These are phyloP conservation scores for Lycaon pictus DNA, from an alignment of 2,113 vertebrate species.

Conservation along the genomic window DNA sequence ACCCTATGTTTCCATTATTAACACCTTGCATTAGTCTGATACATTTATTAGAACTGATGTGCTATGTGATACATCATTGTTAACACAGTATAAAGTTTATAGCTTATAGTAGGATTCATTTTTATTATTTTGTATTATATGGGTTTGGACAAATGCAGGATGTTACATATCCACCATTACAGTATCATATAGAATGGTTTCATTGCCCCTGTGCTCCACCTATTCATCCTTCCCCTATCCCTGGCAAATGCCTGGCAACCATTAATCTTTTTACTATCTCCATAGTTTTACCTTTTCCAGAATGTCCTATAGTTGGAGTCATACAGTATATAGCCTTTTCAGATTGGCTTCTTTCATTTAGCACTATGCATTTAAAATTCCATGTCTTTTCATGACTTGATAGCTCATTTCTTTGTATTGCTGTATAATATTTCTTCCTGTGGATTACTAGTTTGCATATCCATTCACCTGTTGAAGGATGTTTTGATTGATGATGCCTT, in stretches of 20 bases:
- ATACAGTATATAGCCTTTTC: background rate
- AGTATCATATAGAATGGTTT: background rate
- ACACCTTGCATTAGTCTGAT: background rate
- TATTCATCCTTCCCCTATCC: background rate
- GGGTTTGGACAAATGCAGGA: background rate
- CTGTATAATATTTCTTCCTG: constrained; percentile 52
- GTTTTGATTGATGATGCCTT: constrained; percentile 50
- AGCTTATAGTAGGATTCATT: background rate
- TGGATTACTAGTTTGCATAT: constrained; percentile 45
- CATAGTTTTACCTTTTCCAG: background rate
- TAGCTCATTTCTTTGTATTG: constrained; percentile 61
- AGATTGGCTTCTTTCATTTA: constrained; percentile 24
- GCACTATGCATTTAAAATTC: constrained; percentile 32
- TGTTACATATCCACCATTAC: background rate
- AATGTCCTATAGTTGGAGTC: constrained; percentile 15
- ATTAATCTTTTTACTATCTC: background rate
- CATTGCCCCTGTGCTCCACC: background rate
- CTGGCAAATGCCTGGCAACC: background rate
- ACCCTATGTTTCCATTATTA: background rate
- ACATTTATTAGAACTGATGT: background rate
- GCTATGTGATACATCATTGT: background rate
- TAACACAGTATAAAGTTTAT: background rate
- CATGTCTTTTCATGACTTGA: constrained; percentile 56
- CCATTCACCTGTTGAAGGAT: constrained; percentile 55
- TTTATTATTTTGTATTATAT: background rate